Evolutionary conservation across 2,113 vertebrate species (phyloP).

Genomic region (Nothobranchius kuhntae): DNA sequence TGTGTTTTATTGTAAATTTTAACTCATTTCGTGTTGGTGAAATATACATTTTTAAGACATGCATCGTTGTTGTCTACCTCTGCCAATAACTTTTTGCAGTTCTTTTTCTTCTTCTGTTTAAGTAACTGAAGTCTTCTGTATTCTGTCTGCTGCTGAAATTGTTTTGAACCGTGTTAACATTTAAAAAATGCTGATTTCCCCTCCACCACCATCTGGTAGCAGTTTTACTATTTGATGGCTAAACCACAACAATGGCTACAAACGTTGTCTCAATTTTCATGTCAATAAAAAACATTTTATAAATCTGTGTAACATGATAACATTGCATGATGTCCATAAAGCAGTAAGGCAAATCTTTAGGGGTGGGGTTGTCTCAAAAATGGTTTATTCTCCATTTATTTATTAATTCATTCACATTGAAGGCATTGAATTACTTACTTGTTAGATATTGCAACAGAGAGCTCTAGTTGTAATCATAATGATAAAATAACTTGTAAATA

Average conservation of each 20-base stretch:
- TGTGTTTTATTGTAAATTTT: conserved; percentile 61
- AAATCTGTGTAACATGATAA: conserved; percentile 33
- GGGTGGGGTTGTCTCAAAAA: no score
- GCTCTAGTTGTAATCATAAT: neutral
- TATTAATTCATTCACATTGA: neutral
- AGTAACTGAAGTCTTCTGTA: conserved; percentile 47
- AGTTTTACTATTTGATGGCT: conserved; percentile 78
- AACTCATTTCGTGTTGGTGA: conserved; percentile 62
- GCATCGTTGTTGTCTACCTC: conserved; percentile 78
- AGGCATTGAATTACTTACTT: neutral
- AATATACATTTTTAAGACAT: conserved; percentile 60
- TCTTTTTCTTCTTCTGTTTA: conserved; percentile 30
- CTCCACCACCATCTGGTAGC: conserved; percentile 36
- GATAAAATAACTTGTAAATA: neutral
- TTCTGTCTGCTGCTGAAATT: conserved; percentile 51
- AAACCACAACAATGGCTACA: conserved; percentile 81
- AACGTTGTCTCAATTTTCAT: conserved; percentile 91
- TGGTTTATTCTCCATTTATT: neutral
- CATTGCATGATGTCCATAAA: no score
- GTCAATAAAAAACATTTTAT: conserved; percentile 94
- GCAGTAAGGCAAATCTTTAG: no score
- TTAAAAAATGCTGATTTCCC: conserved; percentile 40
- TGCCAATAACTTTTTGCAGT: conserved; percentile 45
- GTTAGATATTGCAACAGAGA: neutral
- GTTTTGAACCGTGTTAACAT: conserved; percentile 41